Base-by-base conservation (phyloP, 2,888 invertebrate genomes). In the Apodemia duryi region DNA sequence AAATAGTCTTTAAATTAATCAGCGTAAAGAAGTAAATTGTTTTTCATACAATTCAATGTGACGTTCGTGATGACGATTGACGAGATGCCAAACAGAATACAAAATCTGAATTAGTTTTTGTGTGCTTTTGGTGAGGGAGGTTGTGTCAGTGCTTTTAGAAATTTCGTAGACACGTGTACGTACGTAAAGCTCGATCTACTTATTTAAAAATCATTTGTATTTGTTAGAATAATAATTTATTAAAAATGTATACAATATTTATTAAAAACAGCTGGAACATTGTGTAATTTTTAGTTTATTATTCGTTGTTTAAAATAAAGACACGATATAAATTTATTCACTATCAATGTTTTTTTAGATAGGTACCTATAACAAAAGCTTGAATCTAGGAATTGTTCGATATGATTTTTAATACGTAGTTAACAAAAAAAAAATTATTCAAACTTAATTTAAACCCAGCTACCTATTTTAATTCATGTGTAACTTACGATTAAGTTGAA, bases 101-200 rank as follows among this genome's bases (percentile, higher is more conserved):
- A 57, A 57, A 57, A 57, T 57, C 54, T 29, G 57, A 57, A 57
- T 57, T 57, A 57, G 57, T 57, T 57, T 57, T 57, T 32, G 32
- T 57, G 57, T 29, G 57, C 13, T 11, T 32, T 11, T 57, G 32
- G 32, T 32, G 57, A 29, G 57, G 57, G 32, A 57, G 57, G 57
- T 60, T 60, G 57, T 60, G 57, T 60, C 57, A 6, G 57, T 60
- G 57, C 35, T 13, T 35, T 35, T 13, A 35, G n/a, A 60, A 60
- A 32, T 60, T 60, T 60, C 13, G 28, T 35, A 32, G 57, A 35
- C 57, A 60, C 57, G 57, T 60, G 57, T 60, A 60, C 57, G 29
- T 60, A 60, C 57, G 57, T 60, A 60, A 57, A 35, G 13, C 49
- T 51, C 49, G 49, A 51, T 51, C 49, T 51, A 21, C 21, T 21